Evolutionary conservation across 2,888 invertebrate genomes (phyloP).

Genomic region (Noctua janthe): DNA sequence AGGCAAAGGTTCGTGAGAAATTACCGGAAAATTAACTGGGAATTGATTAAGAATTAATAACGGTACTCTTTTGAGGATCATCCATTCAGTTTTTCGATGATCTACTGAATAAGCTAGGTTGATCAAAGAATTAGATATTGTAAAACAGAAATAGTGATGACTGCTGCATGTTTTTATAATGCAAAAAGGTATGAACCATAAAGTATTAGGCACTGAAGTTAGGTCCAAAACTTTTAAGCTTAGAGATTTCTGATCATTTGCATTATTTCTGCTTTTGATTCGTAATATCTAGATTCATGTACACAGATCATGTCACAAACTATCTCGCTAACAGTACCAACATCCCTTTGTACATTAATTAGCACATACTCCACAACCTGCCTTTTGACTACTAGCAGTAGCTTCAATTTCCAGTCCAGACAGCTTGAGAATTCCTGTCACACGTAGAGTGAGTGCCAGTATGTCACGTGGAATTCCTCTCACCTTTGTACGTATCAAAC

Average conservation of each 20-base stretch:
- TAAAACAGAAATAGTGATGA: neutral
- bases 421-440: neutral
- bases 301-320: neutral
- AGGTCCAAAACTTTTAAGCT: neutral
- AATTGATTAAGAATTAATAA: neutral
- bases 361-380: neutral
- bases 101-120: neutral
- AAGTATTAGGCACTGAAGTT: neutral
- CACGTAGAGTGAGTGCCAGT: neutral
- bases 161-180: neutral
- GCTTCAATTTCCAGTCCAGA: slow-evolving; percentile 6
- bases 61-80: neutral
- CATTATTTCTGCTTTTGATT: too few relatives aligned
- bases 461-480: slow-evolving; percentile 9
- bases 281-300: neutral
- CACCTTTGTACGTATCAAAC: slow-evolving; percentile 21
- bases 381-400: neutral
- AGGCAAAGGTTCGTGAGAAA: neutral
- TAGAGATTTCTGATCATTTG: neutral
- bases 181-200: neutral
- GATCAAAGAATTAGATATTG: neutral
- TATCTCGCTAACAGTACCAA: neutral
- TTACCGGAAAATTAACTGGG: neutral
- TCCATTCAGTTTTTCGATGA: neutral
- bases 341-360: neutral